A percentile compares a stretch with the other conserved stretches of the same genome.
These are phyloP conservation scores for Aricia artaxerxes DNA, from an alignment of 2,888 invertebrate species.

Conservation along the genomic window DNA sequence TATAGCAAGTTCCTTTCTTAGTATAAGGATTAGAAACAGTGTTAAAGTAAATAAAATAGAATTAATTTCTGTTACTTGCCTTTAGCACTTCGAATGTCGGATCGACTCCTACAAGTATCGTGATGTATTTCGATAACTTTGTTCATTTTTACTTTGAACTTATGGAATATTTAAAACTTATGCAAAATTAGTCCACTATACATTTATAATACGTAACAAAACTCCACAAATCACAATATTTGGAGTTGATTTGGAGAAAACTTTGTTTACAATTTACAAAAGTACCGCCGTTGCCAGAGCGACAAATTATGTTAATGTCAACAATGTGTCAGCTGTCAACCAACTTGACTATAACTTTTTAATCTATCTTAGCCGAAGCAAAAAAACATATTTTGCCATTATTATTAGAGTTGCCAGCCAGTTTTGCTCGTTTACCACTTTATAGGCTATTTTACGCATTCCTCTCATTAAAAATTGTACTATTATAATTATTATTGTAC, in stretches of 20 bases:
- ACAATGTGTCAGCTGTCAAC: no score
- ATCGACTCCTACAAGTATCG: conserved; percentile 48
- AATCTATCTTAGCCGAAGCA: no score
- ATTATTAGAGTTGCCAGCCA: background rate
- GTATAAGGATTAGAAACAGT: no score
- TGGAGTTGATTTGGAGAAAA: background rate
- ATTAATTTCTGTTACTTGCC: conserved; percentile 36
- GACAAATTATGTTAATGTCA: background rate
- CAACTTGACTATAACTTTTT: no score
- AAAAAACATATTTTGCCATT: no score
- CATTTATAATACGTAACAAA: background rate
- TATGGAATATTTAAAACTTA: background rate
- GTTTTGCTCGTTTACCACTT: background rate
- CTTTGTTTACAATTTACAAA: conserved; percentile 44
- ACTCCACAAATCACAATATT: no score
- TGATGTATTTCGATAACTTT: conserved; percentile 46
- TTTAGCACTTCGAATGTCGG: conserved; percentile 42
- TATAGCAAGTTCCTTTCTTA: no score
- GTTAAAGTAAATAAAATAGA: no score
- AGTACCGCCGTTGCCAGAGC: conserved; percentile 61
- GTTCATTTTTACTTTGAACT: conserved; percentile 47
- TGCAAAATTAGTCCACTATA: background rate
- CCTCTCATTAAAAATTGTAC: background rate
- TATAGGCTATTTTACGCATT: background rate
- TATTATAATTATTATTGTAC: no score